Conservation (phyloP, 2,113 vertebrate species). For the human region GRCh38 chr2:162477001-162477500, state of each 20-base stretch:
- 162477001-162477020: slow-evolving; percentile 11
- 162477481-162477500: not conserved
- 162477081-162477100: not conserved
- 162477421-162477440: not conserved
- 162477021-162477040: slow-evolving; percentile 7
- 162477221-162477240: not conserved
- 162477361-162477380: not conserved
- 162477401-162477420: not conserved
- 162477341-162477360: not conserved
- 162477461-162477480: not conserved
- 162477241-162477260: not conserved
- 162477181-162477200: not conserved
- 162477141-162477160: not conserved
- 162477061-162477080: slow-evolving; percentile 20
- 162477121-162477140: not conserved
- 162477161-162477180: not conserved
- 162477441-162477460: not conserved
- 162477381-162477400: not conserved
- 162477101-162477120: slow-evolving; percentile 32
- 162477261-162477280: not conserved
- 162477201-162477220: not conserved
- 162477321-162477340: not conserved
- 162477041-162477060: not conserved
- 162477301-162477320: not conserved
- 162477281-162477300: not conserved